Percentiles rank a stretch among this genome's conserved stretches.
Conservation (phyloP, 1,140 invertebrate genomes). For the Andricus grossulariae region DNA sequence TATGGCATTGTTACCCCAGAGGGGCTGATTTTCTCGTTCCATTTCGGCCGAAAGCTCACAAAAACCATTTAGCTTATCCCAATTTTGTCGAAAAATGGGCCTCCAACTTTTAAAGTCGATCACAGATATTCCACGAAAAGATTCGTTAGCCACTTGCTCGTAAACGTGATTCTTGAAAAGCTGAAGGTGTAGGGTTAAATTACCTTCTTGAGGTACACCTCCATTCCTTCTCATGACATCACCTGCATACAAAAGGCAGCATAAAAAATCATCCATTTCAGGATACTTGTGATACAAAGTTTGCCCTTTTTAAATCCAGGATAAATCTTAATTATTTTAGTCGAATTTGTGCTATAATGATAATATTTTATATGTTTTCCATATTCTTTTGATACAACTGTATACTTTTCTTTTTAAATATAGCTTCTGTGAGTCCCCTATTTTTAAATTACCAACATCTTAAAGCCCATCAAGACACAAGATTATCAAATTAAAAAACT, state of each 20-base stretch:
- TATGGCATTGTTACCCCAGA: conserved; percentile 75
- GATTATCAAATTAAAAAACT: no score
- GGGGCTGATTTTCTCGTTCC: conserved; percentile 79
- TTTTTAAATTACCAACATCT: no score
- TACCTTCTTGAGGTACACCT: conserved; percentile 85
- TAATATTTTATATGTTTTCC: no score
- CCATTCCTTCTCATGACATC: conserved; percentile 78
- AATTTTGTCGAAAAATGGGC: conserved; percentile 85
- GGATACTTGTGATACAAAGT: not conserved
- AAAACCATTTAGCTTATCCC: conserved; percentile 80
- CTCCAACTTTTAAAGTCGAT: conserved; percentile 92
- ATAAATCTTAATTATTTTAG: not conserved
- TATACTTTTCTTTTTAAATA: no score
- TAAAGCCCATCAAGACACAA: no score
- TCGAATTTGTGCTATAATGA: no score
- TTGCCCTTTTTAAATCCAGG: no score
- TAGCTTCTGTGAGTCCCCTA: no score
- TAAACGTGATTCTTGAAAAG: conserved; percentile 77
- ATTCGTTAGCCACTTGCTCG: conserved; percentile 78
- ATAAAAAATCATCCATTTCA: not conserved
- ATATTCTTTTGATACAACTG: no score
- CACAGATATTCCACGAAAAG: conserved; percentile 83
- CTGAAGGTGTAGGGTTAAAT: conserved; percentile 80
- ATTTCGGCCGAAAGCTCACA: conserved; percentile 80
- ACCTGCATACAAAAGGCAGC: conserved; percentile 44